Evolutionary conservation across 2,888 invertebrate species (phyloP), one percentile per base, ranked within the genome.

Genomic region (Anticlea derivata): DNA sequence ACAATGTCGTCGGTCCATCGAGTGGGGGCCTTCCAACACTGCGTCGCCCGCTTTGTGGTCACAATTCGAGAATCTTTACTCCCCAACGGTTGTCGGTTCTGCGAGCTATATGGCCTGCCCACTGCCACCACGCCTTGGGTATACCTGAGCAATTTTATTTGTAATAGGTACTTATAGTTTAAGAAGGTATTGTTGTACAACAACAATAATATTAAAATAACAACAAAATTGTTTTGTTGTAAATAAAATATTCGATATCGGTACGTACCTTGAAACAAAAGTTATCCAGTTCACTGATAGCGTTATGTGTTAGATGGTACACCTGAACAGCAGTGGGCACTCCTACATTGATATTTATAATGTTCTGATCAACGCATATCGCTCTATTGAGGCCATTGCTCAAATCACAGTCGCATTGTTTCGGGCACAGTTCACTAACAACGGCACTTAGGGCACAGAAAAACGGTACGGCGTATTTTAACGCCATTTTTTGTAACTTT

Each of bases 251-350:
- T n/a, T n/a, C n/a, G 6, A 26, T 7, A n/a, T 20, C 27, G 12
- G 1, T 26, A 51, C 64, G 82, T 78, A 94, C 94, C 89, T 90
- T 81, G 70, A 94, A 94, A 74, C 92, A 91, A 65, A 86, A 90
- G 68, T 92, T 92, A 50, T 93, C 92, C 68, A 94, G 74, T 61
- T 91, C 91, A 60, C 91, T 92, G 58, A 94, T 93, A 64, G 87
- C 91, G 78, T 94, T 94, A 58, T 91, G 86, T 60, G 92, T 92
- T 55, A 94, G 78, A 74, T 92, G 92, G 55, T 94, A 90, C 33
- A 93, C 80, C 78, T 94, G 92, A 22, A 93, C 93, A 12, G 81
- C 82, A 35, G 79, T 77, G 0, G 94, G 92, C 66, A 94, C 91
- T 63, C 92, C 93, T 50, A 93, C 82, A 63, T 92, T 91, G 1